Base-by-base conservation (phyloP, 2,797 vertebrate species). In the Decapterus maruadsi region DNA sequence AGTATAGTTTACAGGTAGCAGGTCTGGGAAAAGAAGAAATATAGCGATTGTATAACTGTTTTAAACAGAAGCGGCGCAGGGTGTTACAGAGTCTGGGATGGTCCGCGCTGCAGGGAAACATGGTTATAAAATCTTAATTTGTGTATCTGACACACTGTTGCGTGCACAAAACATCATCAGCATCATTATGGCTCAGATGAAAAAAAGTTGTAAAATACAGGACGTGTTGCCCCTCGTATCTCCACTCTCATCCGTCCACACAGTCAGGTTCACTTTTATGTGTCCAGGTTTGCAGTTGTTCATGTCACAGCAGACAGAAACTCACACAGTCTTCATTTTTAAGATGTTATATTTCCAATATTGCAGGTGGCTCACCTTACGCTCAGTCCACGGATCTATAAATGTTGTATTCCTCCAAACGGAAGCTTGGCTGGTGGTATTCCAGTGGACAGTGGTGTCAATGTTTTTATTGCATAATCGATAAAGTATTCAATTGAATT, bases 1-100 rank as follows among this genome's bases (percentile, higher is more conserved):
- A 66, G 75, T 68, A 17, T 72, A 66, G 80, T 62, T 88, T 81
- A 85, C 88, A 88, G 84, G 86, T 91, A 87, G 84, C 77, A 69
- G 56, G 62, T 84, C 72, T 75, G 40, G 71, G 50, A 58, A 45
- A 58, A 75, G 46, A 75, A 84, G 73, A 87, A 73, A 42, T 67
- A 64, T 43, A 62, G 67, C 0, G 14, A 66, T 72, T 81, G 78
- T 82, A 61, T 61, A 68, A 80, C 60, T 53, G 60, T 85, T 87
- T 86, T 76, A 76, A 85, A 85, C 68, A 82, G 61, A 84, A 81
- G 75, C 68, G 63, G 48, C 67, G 73, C 75, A 51, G 59, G 66
- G 42, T 81, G 85, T 83, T 84, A 82, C 69, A 55, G 54, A 57
- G 64, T 72, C 80, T 43, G 40, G 36, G 51, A 70, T 80, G 17